Base-by-base conservation (phyloP, 2,888 invertebrate species). In the Onchidella celtica region DNA sequence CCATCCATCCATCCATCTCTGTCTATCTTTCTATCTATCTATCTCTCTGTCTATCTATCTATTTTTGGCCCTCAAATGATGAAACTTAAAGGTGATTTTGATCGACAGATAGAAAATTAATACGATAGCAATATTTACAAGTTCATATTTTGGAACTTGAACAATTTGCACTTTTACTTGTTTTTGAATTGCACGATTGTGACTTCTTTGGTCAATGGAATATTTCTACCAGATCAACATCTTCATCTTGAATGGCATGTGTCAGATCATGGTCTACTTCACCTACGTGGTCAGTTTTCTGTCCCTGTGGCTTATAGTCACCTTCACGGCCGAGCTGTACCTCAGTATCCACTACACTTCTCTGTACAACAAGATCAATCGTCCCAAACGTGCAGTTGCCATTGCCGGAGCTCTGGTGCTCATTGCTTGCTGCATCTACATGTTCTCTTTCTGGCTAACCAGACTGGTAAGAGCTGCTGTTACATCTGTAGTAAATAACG, bases 271-370 rank as follows among this genome's bases (percentile, higher is more conserved):
- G 0, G 87, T 89, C 11, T 90, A 87, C 70, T 61, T 86, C 47
- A 87, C 88, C 6, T 88, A 87, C 80, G 87, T 89, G 21, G 87
- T 89, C 80, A 87, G 89, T 24, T 90, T 90, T 66, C 86, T 88
- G 24, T 90, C 90, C 6, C 85, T 90, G 3, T 89, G 89, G 89
- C 87, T 87, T 80, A 88, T 90, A 2, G 88, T 87, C 63, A 87
- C 86, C 21, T 89, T 90, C 61, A 90, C 88, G 0, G 74, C 83
- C n/a, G 88, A 88, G 81, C 87, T 88, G 86, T 90, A 88, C 78
- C 81, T 88, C 21, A 84, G 86, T 11, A 85, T 90, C 9, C 88
- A 88, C 77, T 86, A 88, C 69, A 81, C 88, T 14, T 55, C 79
- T 9, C 85, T 85, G 57, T 36, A 32, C 38, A 47, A 57, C 21